phyloP scores from a whole-genome alignment of 2,888 invertebrate species.

The Drosophila greeni region DNA sequence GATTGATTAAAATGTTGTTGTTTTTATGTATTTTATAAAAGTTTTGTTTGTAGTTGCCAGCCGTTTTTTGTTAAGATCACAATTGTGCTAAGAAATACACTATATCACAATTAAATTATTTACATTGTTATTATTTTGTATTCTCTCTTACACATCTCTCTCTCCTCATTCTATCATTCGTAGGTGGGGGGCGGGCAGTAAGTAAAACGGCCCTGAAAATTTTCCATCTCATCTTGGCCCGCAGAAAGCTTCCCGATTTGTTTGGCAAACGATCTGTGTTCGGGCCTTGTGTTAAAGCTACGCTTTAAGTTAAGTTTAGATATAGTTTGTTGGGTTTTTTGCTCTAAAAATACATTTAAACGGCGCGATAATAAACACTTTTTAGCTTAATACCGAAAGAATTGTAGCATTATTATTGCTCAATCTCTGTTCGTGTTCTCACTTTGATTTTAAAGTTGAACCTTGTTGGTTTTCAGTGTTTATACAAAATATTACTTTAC shows the following conservation, averaged over 20 bases:
- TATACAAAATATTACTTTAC: slow-evolving; percentile 55
- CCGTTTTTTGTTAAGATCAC: slow-evolving; percentile 67
- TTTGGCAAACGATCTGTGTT: slow-evolving; percentile 20
- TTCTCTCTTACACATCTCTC: slow-evolving; percentile 40
- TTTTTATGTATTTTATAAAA: slow-evolving; percentile 52
- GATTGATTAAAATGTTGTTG: slow-evolving; percentile 54
- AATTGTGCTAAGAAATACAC: slow-evolving; percentile 72
- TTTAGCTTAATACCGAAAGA: slow-evolving; percentile 29
- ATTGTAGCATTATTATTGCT: slow-evolving; percentile 40
- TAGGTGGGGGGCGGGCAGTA: slow-evolving; percentile 60
- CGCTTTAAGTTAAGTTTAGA: slow-evolving; percentile 49
- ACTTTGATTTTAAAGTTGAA: slow-evolving; percentile 28
- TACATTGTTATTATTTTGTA: slow-evolving; percentile 65
- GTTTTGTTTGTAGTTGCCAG: slow-evolving; percentile 66
- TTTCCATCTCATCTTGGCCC: slow-evolving; percentile 24
- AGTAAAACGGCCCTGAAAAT: slow-evolving; percentile 55
- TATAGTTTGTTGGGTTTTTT: slow-evolving; percentile 27
- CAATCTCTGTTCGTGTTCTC: slow-evolving; percentile 19
- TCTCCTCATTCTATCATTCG: slow-evolving; percentile 36
- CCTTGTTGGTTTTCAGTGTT: slow-evolving; percentile 17
- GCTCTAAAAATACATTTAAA: slow-evolving; percentile 51
- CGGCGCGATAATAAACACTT: slow-evolving; percentile 34
- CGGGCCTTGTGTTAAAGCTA: slow-evolving; percentile 54
- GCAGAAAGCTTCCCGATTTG: slow-evolving; percentile 7
- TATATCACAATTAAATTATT: slow-evolving; percentile 72